Base-by-base conservation (phyloP, 2,888 invertebrate genomes). In the Leptogaster cylindrica region DNA sequence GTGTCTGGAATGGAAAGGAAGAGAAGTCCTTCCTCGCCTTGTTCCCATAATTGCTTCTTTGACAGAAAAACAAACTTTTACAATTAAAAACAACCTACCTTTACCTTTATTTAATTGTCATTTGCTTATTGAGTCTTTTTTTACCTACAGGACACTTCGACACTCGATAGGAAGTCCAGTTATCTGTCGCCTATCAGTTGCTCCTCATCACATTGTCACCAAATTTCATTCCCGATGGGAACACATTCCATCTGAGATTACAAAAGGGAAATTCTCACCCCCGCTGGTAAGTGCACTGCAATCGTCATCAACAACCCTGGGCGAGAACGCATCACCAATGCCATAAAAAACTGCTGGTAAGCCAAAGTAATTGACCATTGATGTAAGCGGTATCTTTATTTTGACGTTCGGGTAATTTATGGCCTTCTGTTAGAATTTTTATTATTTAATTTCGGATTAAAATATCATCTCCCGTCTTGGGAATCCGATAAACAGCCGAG, bases 351-450 rank as follows among this genome's bases (percentile, higher is more conserved):
- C 33, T 23, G 16, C 31, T 20, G 55, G 20, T 33, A 36, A 36
- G 36, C 33, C n/a, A 10, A 23, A 72, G 71, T 73, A 73, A 73
- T 73, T 73, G 73, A 73, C 72, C 73, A 73, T 70, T 71, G 73
- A 72, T 73, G 73, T 72, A 73, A 73, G 73, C 73, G 73, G 73
- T 72, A 70, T 71, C 71, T 73, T 73, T 73, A 73, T 73, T 73
- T 73, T 73, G 73, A 73, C 73, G 72, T 73, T 69, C 72, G 65
- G 68, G 70, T 73, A 71, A 73, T 73, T 73, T 73, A 73, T 73
- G 70, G 71, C 71, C 73, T 73, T 71, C 73, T 73, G 73, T 71
- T 70, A 71, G 71, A 68, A 72, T 69, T 69, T 69, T 69, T 69
- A 69, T 69, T 69, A 64, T 66, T 69, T 66, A 69, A 69, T 69